phyloP scores from a whole-genome alignment of 2,888 invertebrate species.

The Drosophila acutilabella region DNA sequence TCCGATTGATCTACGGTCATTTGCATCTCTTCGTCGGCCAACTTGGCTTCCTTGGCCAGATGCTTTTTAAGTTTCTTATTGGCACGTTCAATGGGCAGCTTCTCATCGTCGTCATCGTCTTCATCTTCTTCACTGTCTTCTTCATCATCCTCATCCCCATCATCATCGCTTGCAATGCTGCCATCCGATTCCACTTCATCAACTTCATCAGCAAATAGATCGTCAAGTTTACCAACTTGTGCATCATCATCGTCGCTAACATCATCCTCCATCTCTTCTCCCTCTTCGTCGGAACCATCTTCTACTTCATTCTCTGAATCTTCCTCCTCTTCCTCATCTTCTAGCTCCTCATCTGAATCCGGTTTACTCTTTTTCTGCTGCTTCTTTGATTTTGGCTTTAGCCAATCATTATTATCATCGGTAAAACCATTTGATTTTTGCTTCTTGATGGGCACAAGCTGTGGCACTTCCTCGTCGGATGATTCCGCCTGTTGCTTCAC shows the following conservation, averaged over 20 bases:
- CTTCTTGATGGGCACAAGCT: conserved; percentile 47
- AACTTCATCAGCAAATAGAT: conserved; percentile 72
- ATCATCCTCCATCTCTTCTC: conserved; percentile 60
- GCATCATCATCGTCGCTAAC: conserved; percentile 54
- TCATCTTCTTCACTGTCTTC: conserved; percentile 79
- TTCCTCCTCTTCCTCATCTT: conserved; percentile 40
- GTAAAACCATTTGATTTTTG: conserved; percentile 86
- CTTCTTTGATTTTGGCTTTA: conserved; percentile 86
- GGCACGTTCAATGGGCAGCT: conserved; percentile 94
- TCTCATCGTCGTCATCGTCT: conserved; percentile 87
- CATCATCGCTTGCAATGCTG: conserved; percentile 70
- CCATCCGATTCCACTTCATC: conserved; percentile 42
- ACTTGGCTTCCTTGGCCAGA: conserved; percentile 88
- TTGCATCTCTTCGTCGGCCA: conserved; percentile 93
- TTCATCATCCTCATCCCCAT: conserved; percentile 75
- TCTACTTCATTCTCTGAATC: conserved; percentile 67
- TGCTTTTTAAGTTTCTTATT: conserved; percentile 91
- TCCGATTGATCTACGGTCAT: conserved; percentile 92
- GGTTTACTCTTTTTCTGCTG: conserved; percentile 61
- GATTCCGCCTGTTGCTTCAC: conserved; percentile 66
- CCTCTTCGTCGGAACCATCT: conserved; percentile 36
- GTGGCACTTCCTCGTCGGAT: conserved; percentile 53
- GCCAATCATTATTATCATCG: conserved; percentile 90
- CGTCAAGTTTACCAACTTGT: conserved; percentile 80
- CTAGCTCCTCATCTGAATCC: conserved; percentile 19